Evolutionary conservation across 2,113 vertebrate species (phyloP).

Genomic region (Chamaetylas fuelleborni): DNA sequence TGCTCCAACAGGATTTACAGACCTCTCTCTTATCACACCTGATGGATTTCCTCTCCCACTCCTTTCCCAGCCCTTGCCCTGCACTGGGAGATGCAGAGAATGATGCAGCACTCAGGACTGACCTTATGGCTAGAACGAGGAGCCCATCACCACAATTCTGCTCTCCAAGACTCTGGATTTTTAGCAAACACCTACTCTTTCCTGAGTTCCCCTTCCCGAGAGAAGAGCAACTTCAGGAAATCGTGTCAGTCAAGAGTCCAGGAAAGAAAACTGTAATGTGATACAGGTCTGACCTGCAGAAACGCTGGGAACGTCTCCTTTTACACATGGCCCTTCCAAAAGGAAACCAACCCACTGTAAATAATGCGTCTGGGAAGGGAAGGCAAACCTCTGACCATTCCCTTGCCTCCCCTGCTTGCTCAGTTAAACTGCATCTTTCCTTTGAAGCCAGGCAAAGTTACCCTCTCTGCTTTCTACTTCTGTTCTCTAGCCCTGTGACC

Average conservation of each 20-base stretch:
- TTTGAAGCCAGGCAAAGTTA: neutral
- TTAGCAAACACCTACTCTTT: constrained; percentile 41
- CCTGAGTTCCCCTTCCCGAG: neutral
- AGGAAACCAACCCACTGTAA: constrained; percentile 36
- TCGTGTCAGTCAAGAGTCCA: neutral
- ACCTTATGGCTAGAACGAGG: neutral
- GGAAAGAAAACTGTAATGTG: constrained; percentile 34
- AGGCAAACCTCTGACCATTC: constrained; percentile 21
- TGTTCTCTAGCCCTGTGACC: neutral
- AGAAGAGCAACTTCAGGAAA: constrained; percentile 39
- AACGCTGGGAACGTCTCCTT: neutral
- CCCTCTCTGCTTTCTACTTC: neutral
- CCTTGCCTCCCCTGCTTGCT: neutral
- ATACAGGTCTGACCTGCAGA: neutral
- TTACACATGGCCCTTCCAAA: constrained; percentile 11
- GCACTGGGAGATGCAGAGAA: neutral
- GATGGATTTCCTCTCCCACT: constrained; percentile 25
- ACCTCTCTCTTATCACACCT: neutral
- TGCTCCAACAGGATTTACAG: constrained; percentile 9
- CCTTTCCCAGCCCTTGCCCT: constrained; percentile 12
- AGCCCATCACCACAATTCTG: neutral
- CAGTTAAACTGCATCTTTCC: neutral
- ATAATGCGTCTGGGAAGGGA: constrained; percentile 41
- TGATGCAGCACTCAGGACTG: neutral
- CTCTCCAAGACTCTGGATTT: constrained; percentile 30